These are phyloP conservation scores for Stenichneumon culpator DNA, from an alignment of 2,888 invertebrate species.

Conservation along the genomic window DNA sequence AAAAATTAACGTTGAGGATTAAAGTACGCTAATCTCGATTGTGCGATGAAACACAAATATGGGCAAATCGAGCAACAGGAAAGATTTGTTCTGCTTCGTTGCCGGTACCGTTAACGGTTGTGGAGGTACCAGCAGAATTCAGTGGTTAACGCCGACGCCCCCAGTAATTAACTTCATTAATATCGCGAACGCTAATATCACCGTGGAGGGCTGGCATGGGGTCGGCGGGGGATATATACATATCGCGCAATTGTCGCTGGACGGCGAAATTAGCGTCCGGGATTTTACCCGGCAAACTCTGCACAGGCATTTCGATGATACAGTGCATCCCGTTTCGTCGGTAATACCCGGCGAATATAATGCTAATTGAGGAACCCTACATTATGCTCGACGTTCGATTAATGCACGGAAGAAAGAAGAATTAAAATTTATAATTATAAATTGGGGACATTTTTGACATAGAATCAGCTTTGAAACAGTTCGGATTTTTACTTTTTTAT, in stretches of 20 bases:
- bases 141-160: constrained; percentile 56
- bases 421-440: not conserved
- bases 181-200: constrained; percentile 67
- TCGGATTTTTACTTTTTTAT: not conserved
- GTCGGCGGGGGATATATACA: constrained; percentile 41
- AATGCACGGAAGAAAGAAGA: not conserved
- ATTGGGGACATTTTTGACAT: not conserved
- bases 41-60: constrained; percentile 57
- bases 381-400: constrained; percentile 29
- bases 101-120: constrained; percentile 14
- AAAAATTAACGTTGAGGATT: constrained; percentile 26
- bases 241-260: constrained; percentile 60
- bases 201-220: constrained; percentile 49
- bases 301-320: constrained; percentile 53
- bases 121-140: constrained; percentile 42
- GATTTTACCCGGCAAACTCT: constrained; percentile 53
- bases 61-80: constrained; percentile 43
- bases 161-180: constrained; percentile 71
- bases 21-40: constrained; percentile 55
- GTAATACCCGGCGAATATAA: constrained; percentile 56
- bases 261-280: constrained; percentile 64
- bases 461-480: not conserved
- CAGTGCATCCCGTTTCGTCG: constrained; percentile 26
- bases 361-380: constrained; percentile 59
- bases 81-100: constrained; percentile 32